Conservation (phyloP, 2,888 invertebrate species). For the Argynnis bischoffii region DNA sequence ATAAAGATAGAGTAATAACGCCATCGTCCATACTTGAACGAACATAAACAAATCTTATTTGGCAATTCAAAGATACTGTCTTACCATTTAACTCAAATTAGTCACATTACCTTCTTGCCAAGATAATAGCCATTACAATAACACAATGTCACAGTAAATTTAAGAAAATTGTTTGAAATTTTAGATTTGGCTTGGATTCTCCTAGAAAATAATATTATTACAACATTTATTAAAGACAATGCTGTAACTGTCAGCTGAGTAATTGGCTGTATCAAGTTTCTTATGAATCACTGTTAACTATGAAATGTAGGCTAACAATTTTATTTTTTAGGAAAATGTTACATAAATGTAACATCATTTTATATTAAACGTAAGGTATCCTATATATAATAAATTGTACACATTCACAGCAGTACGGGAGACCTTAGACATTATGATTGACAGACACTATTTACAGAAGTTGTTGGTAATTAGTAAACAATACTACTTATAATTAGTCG, state of each 20-base stretch:
- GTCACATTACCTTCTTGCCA: slow-evolving; percentile 26
- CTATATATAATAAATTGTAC: too few species aligned
- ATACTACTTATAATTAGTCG: too few species aligned
- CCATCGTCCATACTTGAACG: neutral
- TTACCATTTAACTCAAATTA: slow-evolving; percentile 18
- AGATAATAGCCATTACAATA: slow-evolving; percentile 24
- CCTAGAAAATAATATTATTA: slow-evolving; percentile 13
- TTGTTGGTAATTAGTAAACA: too few species aligned
- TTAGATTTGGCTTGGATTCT: slow-evolving; percentile 28
- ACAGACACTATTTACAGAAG: too few species aligned
- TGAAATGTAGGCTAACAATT: neutral
- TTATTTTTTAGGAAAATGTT: neutral
- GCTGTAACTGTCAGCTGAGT: slow-evolving; percentile 9
- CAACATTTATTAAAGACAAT: slow-evolving; percentile 11
- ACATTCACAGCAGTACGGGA: too few species aligned
- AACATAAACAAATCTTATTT: slow-evolving; percentile 14
- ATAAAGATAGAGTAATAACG: neutral
- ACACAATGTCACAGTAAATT: slow-evolving; percentile 26
- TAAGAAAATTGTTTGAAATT: slow-evolving; percentile 26
- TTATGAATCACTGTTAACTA: neutral
- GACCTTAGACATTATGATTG: too few species aligned
- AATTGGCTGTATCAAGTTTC: slow-evolving; percentile 4
- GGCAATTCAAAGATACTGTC: neutral
- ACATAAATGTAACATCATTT: too few species aligned
- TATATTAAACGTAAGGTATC: too few species aligned